A percentile compares a stretch with the other conserved stretches of the same genome.
These are phyloP conservation scores for Gouania willdenowi DNA, from an alignment of 2,797 vertebrate genomes.

Conservation along the genomic window DNA sequence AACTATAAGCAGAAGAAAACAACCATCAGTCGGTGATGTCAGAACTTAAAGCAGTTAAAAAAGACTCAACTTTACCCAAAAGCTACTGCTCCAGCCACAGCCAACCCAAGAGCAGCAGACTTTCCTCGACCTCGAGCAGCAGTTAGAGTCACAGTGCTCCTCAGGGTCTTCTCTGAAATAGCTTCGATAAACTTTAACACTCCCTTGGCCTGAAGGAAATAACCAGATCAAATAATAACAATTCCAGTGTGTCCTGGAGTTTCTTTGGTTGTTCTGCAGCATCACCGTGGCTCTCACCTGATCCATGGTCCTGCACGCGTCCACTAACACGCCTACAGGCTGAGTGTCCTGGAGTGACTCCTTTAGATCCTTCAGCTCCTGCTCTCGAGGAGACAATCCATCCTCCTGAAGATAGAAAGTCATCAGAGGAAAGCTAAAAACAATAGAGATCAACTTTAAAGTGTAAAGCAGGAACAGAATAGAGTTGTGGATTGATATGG, in stretches of 20 bases:
- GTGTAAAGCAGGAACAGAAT: no score
- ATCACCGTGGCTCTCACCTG: slow-evolving; percentile 74
- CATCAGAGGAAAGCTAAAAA: neutral
- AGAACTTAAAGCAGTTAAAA: no score
- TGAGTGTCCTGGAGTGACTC: slow-evolving; percentile 92
- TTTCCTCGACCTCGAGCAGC: slow-evolving; percentile 95
- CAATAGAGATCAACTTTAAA: no score
- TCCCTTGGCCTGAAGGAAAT: slow-evolving; percentile 81
- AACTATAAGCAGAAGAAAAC: no score
- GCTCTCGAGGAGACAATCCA: slow-evolving; percentile 73
- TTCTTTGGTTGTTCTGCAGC: neutral
- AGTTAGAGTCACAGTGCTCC: slow-evolving; percentile 91
- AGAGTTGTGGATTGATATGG: no score
- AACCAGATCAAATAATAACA: no score
- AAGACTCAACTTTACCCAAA: slow-evolving; percentile 81
- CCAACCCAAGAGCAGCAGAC: slow-evolving; percentile 92
- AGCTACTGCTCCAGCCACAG: slow-evolving; percentile 90
- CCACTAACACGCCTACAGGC: slow-evolving; percentile 92
- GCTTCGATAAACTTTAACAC: slow-evolving; percentile 95
- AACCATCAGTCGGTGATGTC: neutral
- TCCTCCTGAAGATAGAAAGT: slow-evolving; percentile 75
- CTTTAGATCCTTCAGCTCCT: slow-evolving; percentile 90
- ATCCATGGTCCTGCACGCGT: slow-evolving; percentile 90
- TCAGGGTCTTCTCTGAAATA: slow-evolving; percentile 94
- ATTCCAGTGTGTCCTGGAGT: no score